These are phyloP conservation scores for Zosterops lateralis DNA, from an alignment of 2,113 vertebrate species.

Conservation along the genomic window DNA sequence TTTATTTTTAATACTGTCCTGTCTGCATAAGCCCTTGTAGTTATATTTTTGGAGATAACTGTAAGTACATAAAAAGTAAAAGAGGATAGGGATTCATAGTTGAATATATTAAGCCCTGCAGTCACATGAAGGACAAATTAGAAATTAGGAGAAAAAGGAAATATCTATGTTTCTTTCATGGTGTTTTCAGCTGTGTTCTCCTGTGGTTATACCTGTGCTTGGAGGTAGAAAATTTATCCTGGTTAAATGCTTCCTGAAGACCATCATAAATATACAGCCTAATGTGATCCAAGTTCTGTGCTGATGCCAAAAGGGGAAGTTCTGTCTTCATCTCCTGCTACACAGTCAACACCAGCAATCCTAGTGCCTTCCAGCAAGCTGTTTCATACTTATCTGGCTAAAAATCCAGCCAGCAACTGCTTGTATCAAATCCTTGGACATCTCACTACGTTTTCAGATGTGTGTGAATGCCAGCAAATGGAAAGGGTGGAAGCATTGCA, in stretches of 20 bases:
- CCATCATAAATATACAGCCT: neutral
- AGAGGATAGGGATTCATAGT: neutral
- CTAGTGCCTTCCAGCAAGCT: neutral
- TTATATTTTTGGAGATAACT: neutral
- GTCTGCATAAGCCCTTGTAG: neutral
- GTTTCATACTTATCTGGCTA: neutral
- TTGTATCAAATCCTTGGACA: neutral
- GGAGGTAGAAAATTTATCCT: neutral
- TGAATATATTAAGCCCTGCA: neutral
- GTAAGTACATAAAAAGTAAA: neutral
- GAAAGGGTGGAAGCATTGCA: neutral
- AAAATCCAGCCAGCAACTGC: neutral
- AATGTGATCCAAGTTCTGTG: neutral
- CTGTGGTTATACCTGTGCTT: neutral
- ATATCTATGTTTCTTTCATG: neutral
- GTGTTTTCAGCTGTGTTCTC: neutral
- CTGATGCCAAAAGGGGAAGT: neutral
- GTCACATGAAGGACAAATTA: neutral
- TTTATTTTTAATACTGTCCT: neutral
- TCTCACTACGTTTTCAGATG: fast-evolving
- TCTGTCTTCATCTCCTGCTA: neutral
- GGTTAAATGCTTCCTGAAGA: neutral
- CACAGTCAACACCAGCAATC: neutral
- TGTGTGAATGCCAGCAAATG: neutral
- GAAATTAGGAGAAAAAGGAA: neutral